Evolutionary conservation across 2,888 invertebrate genomes (phyloP).

Genomic region (Ptilodon capucinus): DNA sequence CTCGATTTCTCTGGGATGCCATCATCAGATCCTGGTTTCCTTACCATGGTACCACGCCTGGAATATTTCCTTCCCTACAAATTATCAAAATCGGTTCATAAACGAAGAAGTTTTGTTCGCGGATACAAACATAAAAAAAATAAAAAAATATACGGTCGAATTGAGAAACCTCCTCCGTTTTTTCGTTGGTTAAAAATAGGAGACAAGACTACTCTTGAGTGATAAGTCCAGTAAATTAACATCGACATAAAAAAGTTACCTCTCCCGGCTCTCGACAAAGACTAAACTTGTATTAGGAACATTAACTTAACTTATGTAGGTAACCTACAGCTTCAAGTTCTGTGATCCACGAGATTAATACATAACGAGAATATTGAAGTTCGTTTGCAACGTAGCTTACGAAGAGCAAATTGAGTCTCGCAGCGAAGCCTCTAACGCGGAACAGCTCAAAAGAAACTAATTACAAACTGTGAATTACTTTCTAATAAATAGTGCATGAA

Average conservation of each 20-base stretch:
- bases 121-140: too few species aligned
- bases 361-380: slow-evolving; percentile 1
- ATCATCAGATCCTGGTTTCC: too few species aligned
- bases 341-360: not conserved
- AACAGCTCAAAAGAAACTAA: slow-evolving; percentile 13
- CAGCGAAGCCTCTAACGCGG: slow-evolving; percentile 3
- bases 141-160: too few species aligned
- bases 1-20: too few species aligned
- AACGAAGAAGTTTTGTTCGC: too few species aligned
- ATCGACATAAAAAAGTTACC: not conserved
- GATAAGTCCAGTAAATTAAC: not conserved
- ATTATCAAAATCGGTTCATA: too few species aligned
- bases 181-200: too few species aligned
- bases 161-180: too few species aligned
- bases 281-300: not conserved
- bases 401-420: slow-evolving; percentile 22
- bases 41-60: too few species aligned
- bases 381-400: slow-evolving; percentile 9
- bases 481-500: slow-evolving; percentile 5
- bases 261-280: not conserved
- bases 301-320: not conserved
- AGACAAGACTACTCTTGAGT: too few species aligned
- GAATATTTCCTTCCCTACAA: too few species aligned
- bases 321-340: not conserved
- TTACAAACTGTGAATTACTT: slow-evolving; percentile 23